Percentiles rank a stretch among this genome's conserved stretches.
These are phyloP conservation scores for Tor tambroides DNA, from an alignment of 2,113 vertebrate genomes.

Conservation along the genomic window DNA sequence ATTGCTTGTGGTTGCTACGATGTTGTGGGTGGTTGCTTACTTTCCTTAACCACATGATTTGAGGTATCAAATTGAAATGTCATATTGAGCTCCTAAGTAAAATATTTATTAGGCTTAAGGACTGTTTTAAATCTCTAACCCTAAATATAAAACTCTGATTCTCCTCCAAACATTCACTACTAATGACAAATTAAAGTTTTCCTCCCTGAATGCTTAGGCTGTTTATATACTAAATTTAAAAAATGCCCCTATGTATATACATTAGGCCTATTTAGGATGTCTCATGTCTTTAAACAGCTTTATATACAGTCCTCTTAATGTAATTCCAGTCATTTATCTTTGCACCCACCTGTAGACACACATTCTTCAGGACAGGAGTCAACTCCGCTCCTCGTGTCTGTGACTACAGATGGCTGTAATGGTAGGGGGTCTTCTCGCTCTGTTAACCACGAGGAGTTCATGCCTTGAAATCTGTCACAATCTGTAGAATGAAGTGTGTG, in stretches of 20 bases:
- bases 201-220: not conserved
- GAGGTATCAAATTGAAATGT: not conserved
- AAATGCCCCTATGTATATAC: not conserved
- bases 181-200: not conserved
- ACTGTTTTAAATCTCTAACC: not conserved
- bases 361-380: constrained; percentile 67
- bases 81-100: not conserved
- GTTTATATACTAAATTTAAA: not conserved
- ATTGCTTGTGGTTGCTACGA: not conserved
- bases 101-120: not conserved
- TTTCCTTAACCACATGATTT: not conserved
- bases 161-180: not conserved
- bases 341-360: constrained; percentile 71
- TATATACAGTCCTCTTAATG: not conserved
- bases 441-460: constrained; percentile 28
- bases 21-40: not conserved
- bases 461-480: constrained; percentile 53
- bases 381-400: constrained; percentile 65
- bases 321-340: not conserved
- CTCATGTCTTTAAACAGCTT: not conserved
- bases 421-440: constrained; percentile 35
- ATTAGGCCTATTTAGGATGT: not conserved
- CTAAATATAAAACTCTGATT: not conserved
- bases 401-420: constrained; percentile 54
- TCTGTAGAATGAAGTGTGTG: constrained; percentile 40